A percentile compares a stretch with the other conserved stretches of the same genome.
Conservation (phyloP, 2,113 vertebrate species). For the Tragelaphus strepsiceros region DNA sequence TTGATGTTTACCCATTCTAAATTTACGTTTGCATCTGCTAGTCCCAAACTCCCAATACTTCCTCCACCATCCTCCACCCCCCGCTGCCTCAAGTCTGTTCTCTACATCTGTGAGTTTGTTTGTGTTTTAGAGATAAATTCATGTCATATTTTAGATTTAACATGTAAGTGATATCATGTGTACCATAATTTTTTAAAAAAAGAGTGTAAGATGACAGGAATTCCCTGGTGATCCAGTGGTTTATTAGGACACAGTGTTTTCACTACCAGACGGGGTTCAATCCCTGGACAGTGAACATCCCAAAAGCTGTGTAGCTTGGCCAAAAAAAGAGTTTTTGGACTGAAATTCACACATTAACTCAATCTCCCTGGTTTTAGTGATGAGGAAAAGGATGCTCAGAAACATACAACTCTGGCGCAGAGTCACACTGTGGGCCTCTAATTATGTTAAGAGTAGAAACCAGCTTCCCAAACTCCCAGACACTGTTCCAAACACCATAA, state of each 20-base stretch:
- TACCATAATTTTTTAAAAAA: neutral
- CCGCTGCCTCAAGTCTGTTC: neutral
- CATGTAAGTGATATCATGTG: neutral
- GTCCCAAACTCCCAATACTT: neutral
- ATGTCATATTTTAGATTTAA: neutral
- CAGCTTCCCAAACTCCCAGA: neutral
- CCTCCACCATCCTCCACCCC: neutral
- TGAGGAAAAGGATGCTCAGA: neutral
- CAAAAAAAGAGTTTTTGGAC: neutral
- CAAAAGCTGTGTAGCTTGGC: neutral
- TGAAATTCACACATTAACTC: neutral
- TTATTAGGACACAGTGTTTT: neutral
- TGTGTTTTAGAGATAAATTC: neutral
- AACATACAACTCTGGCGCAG: neutral
- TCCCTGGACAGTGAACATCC: neutral
- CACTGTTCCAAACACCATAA: neutral
- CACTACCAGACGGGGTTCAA: neutral
- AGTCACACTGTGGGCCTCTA: neutral
- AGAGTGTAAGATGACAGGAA: neutral
- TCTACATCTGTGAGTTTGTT: neutral
- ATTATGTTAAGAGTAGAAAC: neutral
- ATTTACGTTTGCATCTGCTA: neutral
- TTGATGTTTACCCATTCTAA: neutral
- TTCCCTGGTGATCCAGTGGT: neutral
- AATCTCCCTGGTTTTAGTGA: neutral